phyloP scores from a whole-genome alignment of 92 coral and sea anemone species.

The Siderastrea siderea region DNA sequence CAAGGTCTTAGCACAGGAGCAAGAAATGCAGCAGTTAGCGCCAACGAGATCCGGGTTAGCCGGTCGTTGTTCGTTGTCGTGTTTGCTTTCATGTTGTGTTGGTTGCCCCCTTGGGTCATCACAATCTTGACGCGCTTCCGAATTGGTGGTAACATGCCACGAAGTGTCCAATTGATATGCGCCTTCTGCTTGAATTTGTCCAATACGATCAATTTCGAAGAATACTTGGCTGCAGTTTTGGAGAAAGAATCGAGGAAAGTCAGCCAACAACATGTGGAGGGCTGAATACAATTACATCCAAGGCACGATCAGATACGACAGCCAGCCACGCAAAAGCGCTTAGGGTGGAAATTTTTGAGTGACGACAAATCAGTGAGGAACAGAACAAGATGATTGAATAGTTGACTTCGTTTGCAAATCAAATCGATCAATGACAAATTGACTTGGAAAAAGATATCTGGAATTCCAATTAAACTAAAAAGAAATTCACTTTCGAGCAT shows the following conservation, averaged over 20 bases:
- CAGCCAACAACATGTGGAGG: neutral
- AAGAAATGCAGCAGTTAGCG: neutral
- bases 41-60: neutral
- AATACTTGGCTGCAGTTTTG: neutral
- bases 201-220: neutral
- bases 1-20: neutral
- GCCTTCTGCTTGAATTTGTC: neutral
- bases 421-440: no score
- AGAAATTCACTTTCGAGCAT: no score
- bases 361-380: no score
- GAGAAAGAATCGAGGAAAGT: neutral
- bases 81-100: no score
- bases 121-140: neutral
- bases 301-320: neutral
- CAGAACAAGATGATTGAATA: no score
- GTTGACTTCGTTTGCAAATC: no score
- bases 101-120: neutral
- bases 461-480: no score
- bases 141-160: neutral
- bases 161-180: neutral
- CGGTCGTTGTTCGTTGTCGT: no score
- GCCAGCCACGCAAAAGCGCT: no score
- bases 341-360: no score
- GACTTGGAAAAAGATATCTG: no score
- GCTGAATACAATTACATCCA: neutral